A percentile compares a stretch with the other conserved stretches of the same genome.
Conservation (phyloP, 2,113 vertebrate genomes). For the Misgurnus anguillicaudatus region DNA sequence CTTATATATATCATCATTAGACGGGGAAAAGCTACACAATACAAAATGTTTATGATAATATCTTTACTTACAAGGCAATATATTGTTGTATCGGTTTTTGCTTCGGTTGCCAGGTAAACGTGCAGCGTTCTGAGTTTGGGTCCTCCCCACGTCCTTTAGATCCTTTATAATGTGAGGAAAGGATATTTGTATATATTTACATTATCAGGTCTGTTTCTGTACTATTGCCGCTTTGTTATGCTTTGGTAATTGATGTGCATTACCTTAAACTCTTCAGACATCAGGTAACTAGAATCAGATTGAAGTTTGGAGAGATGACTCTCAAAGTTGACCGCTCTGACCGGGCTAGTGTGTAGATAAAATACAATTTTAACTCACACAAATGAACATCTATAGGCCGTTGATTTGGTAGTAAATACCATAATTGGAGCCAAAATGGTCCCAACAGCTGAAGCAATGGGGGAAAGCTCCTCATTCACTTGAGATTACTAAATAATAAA, state of each 20-base stretch:
- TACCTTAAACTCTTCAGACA: conserved; percentile 98
- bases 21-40: too few species aligned
- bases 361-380: not conserved
- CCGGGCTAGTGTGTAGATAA: conserved; percentile 72
- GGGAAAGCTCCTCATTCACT: too few species aligned
- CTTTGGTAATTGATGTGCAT: conserved; percentile 3
- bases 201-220: not conserved
- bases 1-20: too few species aligned
- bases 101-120: conserved; percentile 92
- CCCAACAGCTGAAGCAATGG: too few species aligned
- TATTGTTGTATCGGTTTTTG: conserved; percentile 99
- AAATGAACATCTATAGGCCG: conserved; percentile 37
- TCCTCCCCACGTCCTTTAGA: conserved; percentile 91
- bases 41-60: too few species aligned
- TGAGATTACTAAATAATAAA: too few species aligned
- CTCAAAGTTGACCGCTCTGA: conserved; percentile 88
- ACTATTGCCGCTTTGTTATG: not conserved
- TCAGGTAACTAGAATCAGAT: conserved; percentile 93
- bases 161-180: conserved; percentile 74
- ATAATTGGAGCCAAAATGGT: not conserved
- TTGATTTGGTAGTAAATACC: not conserved
- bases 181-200: too few species aligned
- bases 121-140: conserved; percentile 88
- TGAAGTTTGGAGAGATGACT: conserved; percentile 89
- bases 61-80: conserved; percentile 87